These are phyloP conservation scores for Caenorhabditis sp. DNA, from an alignment of 2,888 invertebrate species.

Conservation along the genomic window DNA sequence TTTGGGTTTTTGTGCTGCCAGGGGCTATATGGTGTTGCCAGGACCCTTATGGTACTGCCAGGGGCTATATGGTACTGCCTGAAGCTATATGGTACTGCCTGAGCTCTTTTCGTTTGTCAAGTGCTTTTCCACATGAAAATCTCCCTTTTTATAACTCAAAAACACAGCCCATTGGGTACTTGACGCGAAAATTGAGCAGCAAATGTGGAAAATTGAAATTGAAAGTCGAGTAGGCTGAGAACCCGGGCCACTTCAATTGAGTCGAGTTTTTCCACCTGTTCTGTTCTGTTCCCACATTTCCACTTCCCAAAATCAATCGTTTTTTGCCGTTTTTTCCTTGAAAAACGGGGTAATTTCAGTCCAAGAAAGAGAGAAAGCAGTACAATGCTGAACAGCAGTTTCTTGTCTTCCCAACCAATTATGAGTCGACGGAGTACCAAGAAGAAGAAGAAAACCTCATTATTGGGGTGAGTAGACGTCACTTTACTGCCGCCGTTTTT, in stretches of 20 bases:
- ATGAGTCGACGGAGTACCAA: constrained; percentile 21
- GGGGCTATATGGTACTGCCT: too few relatives aligned
- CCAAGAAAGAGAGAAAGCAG: too few relatives aligned
- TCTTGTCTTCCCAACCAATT: constrained; percentile 32
- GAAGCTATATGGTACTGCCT: too few relatives aligned
- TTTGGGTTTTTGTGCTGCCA: too few relatives aligned
- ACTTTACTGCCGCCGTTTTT: too few relatives aligned
- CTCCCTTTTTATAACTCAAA: not conserved
- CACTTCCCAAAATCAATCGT: not conserved
- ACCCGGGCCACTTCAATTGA: not conserved
- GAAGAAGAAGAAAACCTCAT: constrained; percentile 39
- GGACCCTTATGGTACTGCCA: too few relatives aligned
- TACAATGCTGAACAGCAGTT: constrained; percentile 23
- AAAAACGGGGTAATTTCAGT: too few relatives aligned
- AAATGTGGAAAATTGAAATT: not conserved
- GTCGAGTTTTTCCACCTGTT: not conserved
- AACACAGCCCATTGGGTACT: constrained; percentile 12
- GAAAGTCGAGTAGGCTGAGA: not conserved
- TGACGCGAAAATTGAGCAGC: not conserved
- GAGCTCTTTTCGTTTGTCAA: too few relatives aligned
- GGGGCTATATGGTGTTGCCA: too few relatives aligned
- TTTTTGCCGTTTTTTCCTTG: not conserved
- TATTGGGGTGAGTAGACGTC: constrained; percentile 32
- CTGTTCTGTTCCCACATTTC: not conserved
- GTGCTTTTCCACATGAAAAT: not conserved